These are phyloP conservation scores for Metalampra italica DNA, from an alignment of 2,888 invertebrate genomes.

Conservation along the genomic window DNA sequence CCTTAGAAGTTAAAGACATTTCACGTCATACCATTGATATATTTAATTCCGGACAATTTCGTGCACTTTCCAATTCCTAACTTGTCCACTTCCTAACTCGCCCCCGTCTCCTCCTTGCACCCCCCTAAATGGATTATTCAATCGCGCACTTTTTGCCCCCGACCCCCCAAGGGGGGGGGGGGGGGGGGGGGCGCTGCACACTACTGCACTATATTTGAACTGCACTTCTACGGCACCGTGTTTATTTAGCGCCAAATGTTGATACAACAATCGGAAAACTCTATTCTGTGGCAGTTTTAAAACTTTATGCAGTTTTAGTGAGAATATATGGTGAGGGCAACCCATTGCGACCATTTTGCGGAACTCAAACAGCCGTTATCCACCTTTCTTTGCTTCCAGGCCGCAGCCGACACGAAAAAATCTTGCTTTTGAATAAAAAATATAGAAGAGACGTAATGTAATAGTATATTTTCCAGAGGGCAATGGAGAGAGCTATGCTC, in stretches of 20 bases:
- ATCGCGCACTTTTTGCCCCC: slow-evolving; percentile 54
- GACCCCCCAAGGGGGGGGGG: slow-evolving; percentile 12
- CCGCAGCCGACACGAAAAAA: too few species aligned
- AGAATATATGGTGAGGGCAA: neutral
- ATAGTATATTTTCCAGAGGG: too few species aligned
- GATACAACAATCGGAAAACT: neutral
- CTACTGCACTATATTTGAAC: slow-evolving; percentile 32
- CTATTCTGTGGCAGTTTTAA: neutral
- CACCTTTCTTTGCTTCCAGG: too few species aligned
- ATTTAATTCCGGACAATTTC: too few species aligned
- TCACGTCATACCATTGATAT: too few species aligned
- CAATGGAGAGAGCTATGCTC: too few species aligned
- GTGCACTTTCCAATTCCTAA: too few species aligned
- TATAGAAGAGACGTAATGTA: too few species aligned
- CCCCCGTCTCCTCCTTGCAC: slow-evolving; percentile 15
- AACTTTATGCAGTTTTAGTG: neutral
- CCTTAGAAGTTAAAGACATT: too few species aligned
- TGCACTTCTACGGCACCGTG: slow-evolving; percentile 19
- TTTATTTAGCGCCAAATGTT: slow-evolving; percentile 24
- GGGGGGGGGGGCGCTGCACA: slow-evolving; percentile 18
- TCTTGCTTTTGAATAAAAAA: too few species aligned
- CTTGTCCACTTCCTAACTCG: neutral
- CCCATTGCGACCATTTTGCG: too few species aligned
- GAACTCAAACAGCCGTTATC: too few species aligned
- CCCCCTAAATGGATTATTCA: slow-evolving; percentile 54